Base-by-base conservation (phyloP, 1,140 invertebrate genomes). In the Whitmania pigra region DNA sequence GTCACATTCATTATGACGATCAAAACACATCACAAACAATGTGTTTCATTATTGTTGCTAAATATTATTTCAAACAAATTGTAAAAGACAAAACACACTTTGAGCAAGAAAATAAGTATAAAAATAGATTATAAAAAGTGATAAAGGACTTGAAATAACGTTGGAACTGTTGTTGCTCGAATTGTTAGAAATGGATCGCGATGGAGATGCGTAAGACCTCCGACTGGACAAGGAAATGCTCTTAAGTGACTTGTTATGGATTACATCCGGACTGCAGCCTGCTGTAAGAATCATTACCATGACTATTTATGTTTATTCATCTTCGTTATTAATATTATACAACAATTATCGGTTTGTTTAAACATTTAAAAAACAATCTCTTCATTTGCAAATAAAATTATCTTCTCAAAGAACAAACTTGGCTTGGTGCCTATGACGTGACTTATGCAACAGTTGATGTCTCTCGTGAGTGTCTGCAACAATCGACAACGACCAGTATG, bases 381-480 rank as follows among this genome's bases (percentile, higher is more conserved):
- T 13, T 49, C 31, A 2, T 25, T 31, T 63, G 1, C 7, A 25
- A n/a, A 63, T 15, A 15, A 57, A 57, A 57, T 4, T 9, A 57
- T n/a, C 25, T 57, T 57, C 20, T 57, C 54, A 57, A 57, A 3
- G 2, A 57, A 63, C 57, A 25, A 31, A 63, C 57, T 31, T 31
- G 57, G 57, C 20, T 63, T 63, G 22, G 57, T 63, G 57, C 57
- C 57, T 13, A 63, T 31, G 57, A 63, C 57, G 57, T 63, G 57
- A 63, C 57, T 63, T 22, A 63, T 63, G 57, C 57, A 63, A 31
- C 57, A 25, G 57, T 22, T 73, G 74, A 18, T 57, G 43, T 29
- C 40, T 67, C 7, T 25, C 2, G 43, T 74, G 69, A 31, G 71
- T 57, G 69, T 71, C 72, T 17, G 71, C 63, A 31, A 36, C 40